phyloP scores from a whole-genome alignment of 2,797 vertebrate species.

The Chrysolophus pictus region DNA sequence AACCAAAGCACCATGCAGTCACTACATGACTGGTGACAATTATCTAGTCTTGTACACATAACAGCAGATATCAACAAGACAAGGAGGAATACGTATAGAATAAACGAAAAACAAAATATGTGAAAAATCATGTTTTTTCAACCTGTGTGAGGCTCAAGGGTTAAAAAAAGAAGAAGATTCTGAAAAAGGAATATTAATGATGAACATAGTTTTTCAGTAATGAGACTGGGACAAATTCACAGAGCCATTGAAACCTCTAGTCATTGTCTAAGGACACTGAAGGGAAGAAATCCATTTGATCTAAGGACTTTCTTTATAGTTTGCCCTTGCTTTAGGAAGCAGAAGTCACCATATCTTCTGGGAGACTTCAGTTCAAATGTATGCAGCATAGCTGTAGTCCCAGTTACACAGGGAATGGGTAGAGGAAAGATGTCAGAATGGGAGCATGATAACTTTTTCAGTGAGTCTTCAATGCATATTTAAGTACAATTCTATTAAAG shows the following conservation, averaged over 20 bases:
- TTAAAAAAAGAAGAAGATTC: not conserved
- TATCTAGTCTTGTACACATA: not conserved
- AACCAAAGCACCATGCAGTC: not conserved
- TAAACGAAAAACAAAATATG: not conserved
- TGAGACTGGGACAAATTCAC: not conserved
- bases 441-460: not conserved
- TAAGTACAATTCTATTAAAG: not conserved
- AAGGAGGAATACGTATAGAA: not conserved
- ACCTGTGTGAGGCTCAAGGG: not conserved
- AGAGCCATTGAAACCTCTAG: not conserved
- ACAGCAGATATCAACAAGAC: not conserved
- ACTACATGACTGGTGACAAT: not conserved
- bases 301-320: slow-evolving; percentile 34
- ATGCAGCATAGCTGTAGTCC: not conserved
- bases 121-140: fast-evolving
- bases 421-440: not conserved
- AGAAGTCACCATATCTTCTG: slow-evolving; percentile 29
- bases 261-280: not conserved
- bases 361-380: slow-evolving; percentile 28
- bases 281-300: slow-evolving; percentile 40
- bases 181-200: not conserved
- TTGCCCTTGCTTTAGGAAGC: slow-evolving; percentile 52
- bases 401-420: not conserved
- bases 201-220: not conserved
- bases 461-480: not conserved